Evolutionary conservation across 2,888 invertebrate genomes (phyloP), one percentile per base, ranked within the genome.

Genomic region (Pyrochroa serraticornis): DNA sequence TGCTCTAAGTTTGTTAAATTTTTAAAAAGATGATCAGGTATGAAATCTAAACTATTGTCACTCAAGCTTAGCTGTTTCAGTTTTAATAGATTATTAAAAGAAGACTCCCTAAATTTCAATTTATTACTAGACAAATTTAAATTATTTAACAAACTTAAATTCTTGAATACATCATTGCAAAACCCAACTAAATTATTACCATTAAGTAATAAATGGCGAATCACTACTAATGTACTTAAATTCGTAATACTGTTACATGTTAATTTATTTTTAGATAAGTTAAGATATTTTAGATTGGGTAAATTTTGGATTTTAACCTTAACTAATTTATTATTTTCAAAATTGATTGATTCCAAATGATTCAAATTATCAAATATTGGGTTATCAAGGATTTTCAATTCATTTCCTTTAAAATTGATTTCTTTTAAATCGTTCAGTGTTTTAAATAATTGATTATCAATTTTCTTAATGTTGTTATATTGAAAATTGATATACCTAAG

Each of bases 51-150:
- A 22, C 22, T 57, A 53, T 77, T 77, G 3, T 60, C 61, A 32
- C 47, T 48, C 48, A 75, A 60, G 36, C 63, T 46, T 9, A 75
- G 54, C 0, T 39, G 42, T 9, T 64, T 48, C 3, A 74, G 50
- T 14, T 51, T 47, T 7, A 56, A 58, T 8, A 62, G 54, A 38
- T 50, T 62, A 30, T 59, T 61, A 7, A 62, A 22, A 22, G 22
- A 22, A 2, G 22, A 22, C 2, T 22, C 22, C 22, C 3, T 22
- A 3, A 42, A 12, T 6, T 49, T 46, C 31, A 78, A 35, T 38
- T 66, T 57, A 55, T 78, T 78, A 10, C 39, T 10, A 0, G 76
- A 75, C 36, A 78, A 60, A 66, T 77, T 75, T 31, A 78, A 60
- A 9, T 50, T 35, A 43, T 59, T 58, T 22, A 77, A 55, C 32